Conservation (phyloP, 2,113 vertebrate genomes). For the Tyto alba region DNA sequence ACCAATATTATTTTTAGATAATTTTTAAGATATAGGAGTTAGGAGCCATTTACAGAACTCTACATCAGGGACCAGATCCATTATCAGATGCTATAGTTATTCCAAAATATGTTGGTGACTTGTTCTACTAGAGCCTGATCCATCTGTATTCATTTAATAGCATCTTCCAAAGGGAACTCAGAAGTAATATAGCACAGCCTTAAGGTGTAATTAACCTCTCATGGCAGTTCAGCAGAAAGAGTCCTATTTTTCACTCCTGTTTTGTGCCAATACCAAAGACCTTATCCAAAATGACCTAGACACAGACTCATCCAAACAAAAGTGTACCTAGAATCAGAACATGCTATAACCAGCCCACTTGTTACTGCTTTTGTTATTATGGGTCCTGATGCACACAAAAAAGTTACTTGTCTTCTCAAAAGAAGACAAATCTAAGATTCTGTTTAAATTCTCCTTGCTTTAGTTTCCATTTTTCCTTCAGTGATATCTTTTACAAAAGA, state of each 20-base stretch:
- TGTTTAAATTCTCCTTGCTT: neutral
- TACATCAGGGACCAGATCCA: neutral
- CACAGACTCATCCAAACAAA: neutral
- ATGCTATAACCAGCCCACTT: neutral
- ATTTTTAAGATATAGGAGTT: neutral
- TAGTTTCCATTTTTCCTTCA: constrained; percentile 14
- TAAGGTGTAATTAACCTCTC: neutral
- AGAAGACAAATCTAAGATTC: neutral
- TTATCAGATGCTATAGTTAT: neutral
- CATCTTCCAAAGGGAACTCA: neutral
- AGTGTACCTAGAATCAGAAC: neutral
- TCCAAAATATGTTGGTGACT: neutral
- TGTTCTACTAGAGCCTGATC: neutral
- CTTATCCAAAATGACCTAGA: neutral
- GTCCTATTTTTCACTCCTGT: neutral
- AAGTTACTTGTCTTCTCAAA: neutral
- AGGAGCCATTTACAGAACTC: neutral
- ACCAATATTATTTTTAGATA: neutral
- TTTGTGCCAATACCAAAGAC: neutral
- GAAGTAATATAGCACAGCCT: neutral
- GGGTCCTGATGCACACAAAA: neutral
- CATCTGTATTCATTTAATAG: neutral
- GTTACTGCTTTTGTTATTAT: neutral
- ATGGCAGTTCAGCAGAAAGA: neutral
- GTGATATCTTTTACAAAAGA: constrained; percentile 11